Conservation (phyloP, 2,113 vertebrate species). For the Eupsittula cactorum region DNA sequence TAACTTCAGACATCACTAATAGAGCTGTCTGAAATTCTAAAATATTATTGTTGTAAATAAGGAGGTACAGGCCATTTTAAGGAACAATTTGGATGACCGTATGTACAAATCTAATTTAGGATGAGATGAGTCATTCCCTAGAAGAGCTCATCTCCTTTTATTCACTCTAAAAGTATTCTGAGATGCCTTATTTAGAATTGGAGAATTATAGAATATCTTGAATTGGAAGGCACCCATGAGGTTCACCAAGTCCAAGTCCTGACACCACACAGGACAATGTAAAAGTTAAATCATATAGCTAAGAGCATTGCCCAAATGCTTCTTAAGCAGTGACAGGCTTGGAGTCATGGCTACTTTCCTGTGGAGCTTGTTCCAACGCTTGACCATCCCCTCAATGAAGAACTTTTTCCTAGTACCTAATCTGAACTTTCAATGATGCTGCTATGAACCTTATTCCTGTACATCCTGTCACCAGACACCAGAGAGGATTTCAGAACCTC, state of each 20-base stretch:
- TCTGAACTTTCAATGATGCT: not conserved
- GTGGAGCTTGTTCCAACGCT: not conserved
- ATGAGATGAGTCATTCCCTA: not conserved
- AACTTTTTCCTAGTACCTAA: not conserved
- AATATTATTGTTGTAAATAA: not conserved
- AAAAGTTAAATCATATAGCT: not conserved
- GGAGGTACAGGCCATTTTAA: not conserved
- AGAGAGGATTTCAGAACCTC: not conserved
- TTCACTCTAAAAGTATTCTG: not conserved
- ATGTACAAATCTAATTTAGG: not conserved
- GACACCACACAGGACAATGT: not conserved
- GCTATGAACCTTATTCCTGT: not conserved
- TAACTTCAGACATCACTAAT: not conserved
- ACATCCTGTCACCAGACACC: not conserved
- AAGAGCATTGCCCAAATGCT: not conserved
- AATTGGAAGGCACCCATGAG: not conserved
- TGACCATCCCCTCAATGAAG: not conserved
- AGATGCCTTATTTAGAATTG: not conserved
- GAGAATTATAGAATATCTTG: not conserved
- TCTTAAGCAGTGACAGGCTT: not conserved
- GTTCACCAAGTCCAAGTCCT: not conserved
- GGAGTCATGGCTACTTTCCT: not conserved
- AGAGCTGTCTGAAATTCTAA: not conserved
- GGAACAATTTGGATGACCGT: not conserved
- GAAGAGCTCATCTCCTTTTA: not conserved